These are phyloP conservation scores for Ascidia mentula DNA, from an alignment of 23 tunicate species.

Conservation along the genomic window DNA sequence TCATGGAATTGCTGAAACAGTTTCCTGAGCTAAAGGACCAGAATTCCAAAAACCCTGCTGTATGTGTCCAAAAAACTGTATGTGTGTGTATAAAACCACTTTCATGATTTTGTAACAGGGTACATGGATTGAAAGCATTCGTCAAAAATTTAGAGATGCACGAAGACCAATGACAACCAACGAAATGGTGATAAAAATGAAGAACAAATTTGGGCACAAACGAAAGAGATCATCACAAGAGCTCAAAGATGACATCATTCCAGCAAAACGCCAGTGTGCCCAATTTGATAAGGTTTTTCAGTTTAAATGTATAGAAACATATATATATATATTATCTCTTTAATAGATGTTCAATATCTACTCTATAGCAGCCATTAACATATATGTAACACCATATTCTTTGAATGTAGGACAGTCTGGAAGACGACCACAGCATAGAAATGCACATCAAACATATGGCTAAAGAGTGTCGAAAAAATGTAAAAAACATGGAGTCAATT, in stretches of 20 bases:
- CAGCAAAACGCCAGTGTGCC: constrained; percentile 13
- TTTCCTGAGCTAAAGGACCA: constrained; percentile 1
- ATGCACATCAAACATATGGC: constrained; percentile 8
- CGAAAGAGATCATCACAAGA: background rate
- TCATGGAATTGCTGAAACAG: background rate
- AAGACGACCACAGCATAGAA: constrained; percentile 17
- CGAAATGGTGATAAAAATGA: constrained; percentile 9
- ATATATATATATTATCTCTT: background rate
- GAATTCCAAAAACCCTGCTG: constrained; percentile 7
- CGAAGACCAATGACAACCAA: constrained; percentile 15
- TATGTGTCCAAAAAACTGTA: background rate
- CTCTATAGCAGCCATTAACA: background rate
- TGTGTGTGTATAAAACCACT: constrained; percentile 6
- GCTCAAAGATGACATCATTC: background rate
- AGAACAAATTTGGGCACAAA: constrained; percentile 1
- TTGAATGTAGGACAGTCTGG: constrained; percentile 8
- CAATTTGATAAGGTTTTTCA: background rate
- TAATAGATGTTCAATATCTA: background rate
- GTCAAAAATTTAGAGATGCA: constrained; percentile 23
- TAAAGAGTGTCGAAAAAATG: constrained; percentile 7
- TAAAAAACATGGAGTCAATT: background rate
- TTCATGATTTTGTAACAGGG: constrained; percentile 15
- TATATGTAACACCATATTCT: background rate
- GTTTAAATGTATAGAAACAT: constrained; percentile 2
- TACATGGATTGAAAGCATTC: constrained; percentile 10